Percentiles rank a stretch among this genome's conserved stretches.
Conservation (phyloP, 2,797 vertebrate species). For the Atherinosoma microstoma region DNA sequence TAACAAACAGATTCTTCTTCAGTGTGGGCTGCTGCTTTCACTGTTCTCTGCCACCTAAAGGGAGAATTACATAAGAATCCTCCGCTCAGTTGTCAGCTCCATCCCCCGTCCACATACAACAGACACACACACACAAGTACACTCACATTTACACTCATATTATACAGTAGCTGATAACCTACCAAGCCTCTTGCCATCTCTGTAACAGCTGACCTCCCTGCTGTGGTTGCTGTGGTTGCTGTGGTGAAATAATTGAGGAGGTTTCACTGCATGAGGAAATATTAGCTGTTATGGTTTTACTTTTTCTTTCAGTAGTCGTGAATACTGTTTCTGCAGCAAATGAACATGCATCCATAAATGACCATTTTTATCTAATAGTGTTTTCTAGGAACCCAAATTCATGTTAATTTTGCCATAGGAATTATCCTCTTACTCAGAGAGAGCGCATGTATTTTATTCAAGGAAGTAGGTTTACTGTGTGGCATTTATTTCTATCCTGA, state of each 20-base stretch:
- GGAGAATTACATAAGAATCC: constrained; percentile 87
- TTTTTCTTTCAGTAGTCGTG: constrained; percentile 45
- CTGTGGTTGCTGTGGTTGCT: constrained; percentile 72
- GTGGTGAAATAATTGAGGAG: constrained; percentile 75
- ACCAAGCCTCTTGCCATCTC: constrained; percentile 76
- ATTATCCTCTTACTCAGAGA: constrained; percentile 4
- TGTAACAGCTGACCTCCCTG: constrained; percentile 80
- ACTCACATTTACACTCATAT: constrained; percentile 44
- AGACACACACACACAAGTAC: constrained; percentile 50
- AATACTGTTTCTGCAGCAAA: constrained; percentile 33
- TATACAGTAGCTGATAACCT: constrained; percentile 76
- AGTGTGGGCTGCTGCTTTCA: constrained; percentile 85
- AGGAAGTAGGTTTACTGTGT: constrained; percentile 48
- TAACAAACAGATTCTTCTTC: constrained; percentile 80
- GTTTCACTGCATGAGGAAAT: constrained; percentile 62
- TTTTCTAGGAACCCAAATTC: constrained; percentile 35
- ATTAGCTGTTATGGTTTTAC: constrained; percentile 55
- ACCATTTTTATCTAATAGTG: constrained; percentile 38
- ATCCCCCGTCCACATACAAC: constrained; percentile 80
- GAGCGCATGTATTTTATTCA: constrained; percentile 37
- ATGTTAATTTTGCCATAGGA: constrained; percentile 15
- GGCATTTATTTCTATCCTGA: constrained; percentile 55
- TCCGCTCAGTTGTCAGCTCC: constrained; percentile 80
- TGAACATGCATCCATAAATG: constrained; percentile 44
- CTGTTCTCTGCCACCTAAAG: constrained; percentile 83